These are phyloP conservation scores for Aphelinus atriplicis DNA, from an alignment of 1,140 invertebrate genomes.

Conservation along the genomic window DNA sequence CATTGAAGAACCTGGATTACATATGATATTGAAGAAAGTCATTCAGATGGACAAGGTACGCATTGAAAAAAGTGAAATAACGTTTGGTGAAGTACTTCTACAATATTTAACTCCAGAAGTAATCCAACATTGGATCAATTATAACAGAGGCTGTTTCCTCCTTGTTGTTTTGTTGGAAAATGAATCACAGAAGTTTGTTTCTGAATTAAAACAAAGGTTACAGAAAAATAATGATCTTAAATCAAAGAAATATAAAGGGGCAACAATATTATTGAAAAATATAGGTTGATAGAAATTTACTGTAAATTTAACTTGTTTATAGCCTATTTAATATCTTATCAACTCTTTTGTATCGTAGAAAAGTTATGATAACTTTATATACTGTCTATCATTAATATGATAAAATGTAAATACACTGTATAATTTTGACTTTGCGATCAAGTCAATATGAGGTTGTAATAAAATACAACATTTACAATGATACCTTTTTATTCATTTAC, in stretches of 20 bases:
- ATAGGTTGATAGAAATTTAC: conserved; percentile 37
- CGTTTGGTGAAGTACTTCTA: conserved; percentile 65
- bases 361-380: too few relatives aligned
- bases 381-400: too few relatives aligned
- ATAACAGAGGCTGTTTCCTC: conserved; percentile 73
- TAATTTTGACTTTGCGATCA: too few relatives aligned
- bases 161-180: conserved; percentile 68
- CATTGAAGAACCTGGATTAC: conserved; percentile 83
- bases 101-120: conserved; percentile 57
- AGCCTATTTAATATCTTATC: not conserved
- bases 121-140: conserved; percentile 66
- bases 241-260: conserved; percentile 60
- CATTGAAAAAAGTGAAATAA: conserved; percentile 49
- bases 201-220: conserved; percentile 45
- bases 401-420: too few relatives aligned
- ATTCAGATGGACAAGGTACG: conserved; percentile 73
- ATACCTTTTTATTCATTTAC: conserved; percentile 38
- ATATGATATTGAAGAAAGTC: conserved; percentile 84
- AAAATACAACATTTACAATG: conserved; percentile 23
- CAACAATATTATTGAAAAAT: conserved; percentile 68
- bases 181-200: conserved; percentile 40
- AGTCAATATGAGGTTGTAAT: not conserved
- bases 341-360: too few relatives aligned
- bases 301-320: conserved; percentile 11
- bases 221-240: conserved; percentile 47